Percentiles rank a stretch among this genome's conserved stretches.
Conservation (phyloP, 2,113 vertebrate species). For the Bagarius yarrelli region DNA sequence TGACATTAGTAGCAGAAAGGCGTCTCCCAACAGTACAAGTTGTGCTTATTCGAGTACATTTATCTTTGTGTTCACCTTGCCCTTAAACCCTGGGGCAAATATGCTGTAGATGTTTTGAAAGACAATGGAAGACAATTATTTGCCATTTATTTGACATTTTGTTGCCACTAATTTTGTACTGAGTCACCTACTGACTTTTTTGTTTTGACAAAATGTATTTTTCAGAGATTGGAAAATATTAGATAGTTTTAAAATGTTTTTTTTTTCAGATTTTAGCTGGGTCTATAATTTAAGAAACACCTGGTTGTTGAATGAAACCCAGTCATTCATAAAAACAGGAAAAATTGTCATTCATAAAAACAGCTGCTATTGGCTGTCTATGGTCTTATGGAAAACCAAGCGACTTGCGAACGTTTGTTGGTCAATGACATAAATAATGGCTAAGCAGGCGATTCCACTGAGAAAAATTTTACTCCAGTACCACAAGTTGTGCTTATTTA, state of each 20-base stretch:
- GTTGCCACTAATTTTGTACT: no score
- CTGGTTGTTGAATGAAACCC: conserved; percentile 70
- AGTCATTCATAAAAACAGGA: conserved; percentile 74
- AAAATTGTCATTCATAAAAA: no score
- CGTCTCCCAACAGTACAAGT: not conserved
- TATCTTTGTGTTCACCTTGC: not conserved
- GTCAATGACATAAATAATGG: conserved; percentile 52
- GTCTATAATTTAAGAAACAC: no score
- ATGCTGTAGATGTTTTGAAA: no score
- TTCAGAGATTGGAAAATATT: no score
- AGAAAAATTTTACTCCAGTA: no score
- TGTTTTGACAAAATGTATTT: no score
- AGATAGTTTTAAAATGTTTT: no score
- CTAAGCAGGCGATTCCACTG: conserved; percentile 65
- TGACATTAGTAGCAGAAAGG: not conserved
- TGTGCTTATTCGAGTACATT: not conserved
- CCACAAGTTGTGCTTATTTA: not conserved
- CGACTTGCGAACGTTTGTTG: conserved; percentile 47
- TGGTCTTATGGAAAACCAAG: conserved; percentile 39
- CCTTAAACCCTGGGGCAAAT: not conserved
- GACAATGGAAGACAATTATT: no score
- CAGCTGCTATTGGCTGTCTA: conserved; percentile 50
- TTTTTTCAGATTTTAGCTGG: no score
- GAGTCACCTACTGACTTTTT: no score
- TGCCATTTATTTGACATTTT: no score